Conservation (phyloP, 2,113 vertebrate genomes). For the Hystrix brachyura region DNA sequence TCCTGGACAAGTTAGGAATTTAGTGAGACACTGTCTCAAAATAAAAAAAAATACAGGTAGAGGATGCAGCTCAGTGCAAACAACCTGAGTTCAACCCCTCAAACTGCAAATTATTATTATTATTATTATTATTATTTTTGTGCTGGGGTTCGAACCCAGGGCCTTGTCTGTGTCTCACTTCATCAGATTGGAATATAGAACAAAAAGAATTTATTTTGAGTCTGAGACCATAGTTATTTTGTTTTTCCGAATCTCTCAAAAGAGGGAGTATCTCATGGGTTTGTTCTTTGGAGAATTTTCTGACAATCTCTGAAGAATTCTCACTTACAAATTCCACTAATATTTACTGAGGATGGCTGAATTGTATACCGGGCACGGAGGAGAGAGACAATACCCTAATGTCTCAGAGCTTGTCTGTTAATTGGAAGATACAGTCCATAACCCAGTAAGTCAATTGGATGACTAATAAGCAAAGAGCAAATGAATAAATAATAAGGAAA, state of each 20-base stretch:
- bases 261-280: background rate
- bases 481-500: background rate
- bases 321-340: background rate
- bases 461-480: background rate
- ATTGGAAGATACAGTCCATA: background rate
- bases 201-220: background rate
- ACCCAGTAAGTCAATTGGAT: background rate
- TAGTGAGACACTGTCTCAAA: background rate
- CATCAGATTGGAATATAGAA: background rate
- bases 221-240: background rate
- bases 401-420: background rate
- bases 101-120: background rate
- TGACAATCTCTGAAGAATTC: background rate
- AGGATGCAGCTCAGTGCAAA: background rate
- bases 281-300: background rate
- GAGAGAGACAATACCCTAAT: background rate
- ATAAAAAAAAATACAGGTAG: background rate
- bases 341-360: background rate
- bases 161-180: background rate
- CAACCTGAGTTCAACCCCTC: background rate
- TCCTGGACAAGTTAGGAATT: background rate
- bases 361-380: background rate
- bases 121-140: background rate
- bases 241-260: background rate
- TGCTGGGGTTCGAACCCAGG: too few species aligned